Base-by-base conservation (phyloP, 2,888 invertebrate species). In the Phalera bucephala region DNA sequence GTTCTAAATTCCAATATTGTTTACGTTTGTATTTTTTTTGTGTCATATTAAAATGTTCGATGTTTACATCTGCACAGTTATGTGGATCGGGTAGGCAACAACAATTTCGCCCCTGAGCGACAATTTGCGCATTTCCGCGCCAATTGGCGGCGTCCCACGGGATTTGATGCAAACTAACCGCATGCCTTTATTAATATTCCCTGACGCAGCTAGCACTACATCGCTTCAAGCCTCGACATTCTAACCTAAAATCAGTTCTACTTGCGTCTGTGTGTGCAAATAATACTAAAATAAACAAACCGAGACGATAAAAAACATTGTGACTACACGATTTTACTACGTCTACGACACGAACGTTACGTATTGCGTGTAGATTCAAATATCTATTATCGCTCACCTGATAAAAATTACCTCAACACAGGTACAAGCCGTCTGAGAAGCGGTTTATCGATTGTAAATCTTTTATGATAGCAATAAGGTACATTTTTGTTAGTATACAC, bases 101-200 rank as follows among this genome's bases (percentile, higher is more conserved):
- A 57, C 68, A 68, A 67, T 64, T 64, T 59, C 65, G 77, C 69
- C 74, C 72, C 69, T 73, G 74, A 68, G 59, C 64, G 66, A 61
- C 72, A 78, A 77, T 81, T 76, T 78, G 63, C 67, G 69, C 72
- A 75, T 82, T 77, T 81, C 84, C 83, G 76, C 72, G 68, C 72
- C 72, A 72, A 72, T 77, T 78, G 71, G 69, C 72, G 53, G 54
- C 65, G 68, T 67, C 70, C 71, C 72, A 64, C 74, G 69, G 70
- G 72, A 61, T 69, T 64, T 64, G 68, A 71, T 72, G 68, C 72
- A 94, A 67, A 95, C 91, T 92, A 95, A 84, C 95, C 94, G 74
- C 95, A 95, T 79, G 95, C 52, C 49, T 52, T 48, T 45, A 59
- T 43, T 55, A 57, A 55, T 56, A 14, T 8, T 14, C 1, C 14